These are phyloP conservation scores for Psammodynastes pulverulentus DNA, from an alignment of 2,113 vertebrate species.

Conservation along the genomic window DNA sequence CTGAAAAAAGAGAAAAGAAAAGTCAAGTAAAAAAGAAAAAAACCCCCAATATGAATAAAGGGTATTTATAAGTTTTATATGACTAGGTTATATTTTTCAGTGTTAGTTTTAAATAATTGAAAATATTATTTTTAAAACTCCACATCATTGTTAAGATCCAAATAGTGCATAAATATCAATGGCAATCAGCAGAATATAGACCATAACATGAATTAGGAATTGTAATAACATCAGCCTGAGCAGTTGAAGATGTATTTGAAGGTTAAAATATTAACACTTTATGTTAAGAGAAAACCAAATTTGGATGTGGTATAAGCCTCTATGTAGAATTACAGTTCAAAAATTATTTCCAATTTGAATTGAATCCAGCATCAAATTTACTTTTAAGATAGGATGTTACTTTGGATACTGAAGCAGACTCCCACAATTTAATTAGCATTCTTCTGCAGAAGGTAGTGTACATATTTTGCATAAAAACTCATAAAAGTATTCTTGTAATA, in stretches of 20 bases:
- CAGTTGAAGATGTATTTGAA: not conserved
- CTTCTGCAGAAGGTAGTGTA: not conserved
- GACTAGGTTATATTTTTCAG: not conserved
- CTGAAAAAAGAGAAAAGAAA: not conserved
- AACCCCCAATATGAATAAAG: not conserved
- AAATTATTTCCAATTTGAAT: not conserved
- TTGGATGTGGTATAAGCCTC: not conserved
- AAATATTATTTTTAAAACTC: not conserved
- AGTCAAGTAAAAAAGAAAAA: not conserved
- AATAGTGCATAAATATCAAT: not conserved
- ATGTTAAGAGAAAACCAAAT: not conserved
- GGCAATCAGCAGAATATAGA: not conserved
- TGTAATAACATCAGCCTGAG: not conserved
- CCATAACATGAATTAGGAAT: not conserved
- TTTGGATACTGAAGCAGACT: not conserved
- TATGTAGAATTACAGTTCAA: not conserved
- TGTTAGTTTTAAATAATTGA: not conserved
- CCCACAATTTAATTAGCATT: not conserved
- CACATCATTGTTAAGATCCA: not conserved
- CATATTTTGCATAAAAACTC: not conserved
- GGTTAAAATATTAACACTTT: not conserved
- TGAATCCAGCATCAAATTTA: not conserved
- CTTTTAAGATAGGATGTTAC: not conserved
- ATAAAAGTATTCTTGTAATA: not conserved
- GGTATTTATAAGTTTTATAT: not conserved